Evolutionary conservation across 2,888 invertebrate genomes (phyloP), one percentile per base, ranked within the genome.

Genomic region (Leptinotarsa juncta): DNA sequence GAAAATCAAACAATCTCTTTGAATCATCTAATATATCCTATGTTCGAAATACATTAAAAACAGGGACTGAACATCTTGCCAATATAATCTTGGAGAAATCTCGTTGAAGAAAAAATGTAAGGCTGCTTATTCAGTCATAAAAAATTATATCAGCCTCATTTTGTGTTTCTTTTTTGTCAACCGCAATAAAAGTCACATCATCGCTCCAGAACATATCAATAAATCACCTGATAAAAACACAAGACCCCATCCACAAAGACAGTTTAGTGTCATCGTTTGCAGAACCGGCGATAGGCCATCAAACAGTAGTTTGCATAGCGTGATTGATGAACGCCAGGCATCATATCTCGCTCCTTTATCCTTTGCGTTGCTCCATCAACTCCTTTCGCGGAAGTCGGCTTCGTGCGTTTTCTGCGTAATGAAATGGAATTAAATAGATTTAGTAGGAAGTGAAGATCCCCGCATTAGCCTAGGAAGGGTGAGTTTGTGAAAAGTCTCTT

Each of bases 151-250:
- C 53, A 12, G 26, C 7, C 57, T 60, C 57, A 20, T 60, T 16
- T 53, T 32, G 42, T 74, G 53, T 71, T 74, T 70, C 71, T 49
- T 26, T 53, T 18, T 16, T n/a, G 62, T 62, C 32, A 62, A 18
- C 4, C 51, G 68, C 72, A 78, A 78, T 74, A 72, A 78, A 78
- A 71, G 70, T 75, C 76, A 15, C 74, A 76, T 76, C 74, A 76
- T 68, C 67, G 73, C 70, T 70, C 18, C 65, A 73, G 71, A 81
- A 78, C 77, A 79, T 79, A 79, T 81, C 80, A 79, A 82, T 81
- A 82, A 81, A 82, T 81, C 82, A 81, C 77, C 71, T 73, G 77
- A 81, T 82, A 80, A 80, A 78, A 81, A 81, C 81, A 77, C 72
- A 69, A 77, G 73, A 74, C 74, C 76, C 77, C 72, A 74, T 66